Evolutionary conservation across 2,888 invertebrate species (phyloP), one percentile per base, ranked within the genome.

Genomic region (Agonopterix alstromeriana): DNA sequence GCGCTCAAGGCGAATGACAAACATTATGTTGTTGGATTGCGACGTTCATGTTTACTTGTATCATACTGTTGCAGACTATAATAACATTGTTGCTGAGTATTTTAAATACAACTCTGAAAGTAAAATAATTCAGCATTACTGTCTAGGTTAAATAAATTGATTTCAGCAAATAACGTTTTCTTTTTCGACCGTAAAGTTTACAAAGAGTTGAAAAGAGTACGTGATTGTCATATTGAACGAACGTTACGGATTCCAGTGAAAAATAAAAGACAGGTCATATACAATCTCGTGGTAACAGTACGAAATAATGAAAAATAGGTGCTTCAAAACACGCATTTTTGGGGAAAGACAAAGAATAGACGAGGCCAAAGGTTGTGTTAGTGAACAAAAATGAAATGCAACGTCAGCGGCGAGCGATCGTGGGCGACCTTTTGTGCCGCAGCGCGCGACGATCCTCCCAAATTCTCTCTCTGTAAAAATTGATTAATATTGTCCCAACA

Each of bases 401-500:
- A 68, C 73, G 82, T 83, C 81, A 82, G 77, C 79, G 66, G 61
- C 60, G 38, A 42, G 46, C 45, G 42, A 42, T 44, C 43, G 51
- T 38, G 67, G 63, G 60, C 72, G 71, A 78, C 77, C 79, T 82
- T 52, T 81, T 82, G 75, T 81, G 69, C 68, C 70, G 64, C 66
- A 60, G 61, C 59, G 65, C 64, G 65, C 71, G 67, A 64, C 70
- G 69, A 67, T 73, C 71, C 70, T 71, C 70, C 70, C 60, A 77
- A 82, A 81, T 77, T 71, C 73, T 71, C 73, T 71, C 72, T 70
- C 71, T 73, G 77, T 77, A 77, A 80, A 83, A 83, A 82, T 81
- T 83, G 78, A 83, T 84, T 82, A 82, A 82, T 82, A 79, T 77
- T 75, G 74, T 73, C 73, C 74, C 70, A 62, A 67, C 70, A 47